Conservation (phyloP, 2,113 vertebrate genomes). For the Caranx melampygus region DNA sequence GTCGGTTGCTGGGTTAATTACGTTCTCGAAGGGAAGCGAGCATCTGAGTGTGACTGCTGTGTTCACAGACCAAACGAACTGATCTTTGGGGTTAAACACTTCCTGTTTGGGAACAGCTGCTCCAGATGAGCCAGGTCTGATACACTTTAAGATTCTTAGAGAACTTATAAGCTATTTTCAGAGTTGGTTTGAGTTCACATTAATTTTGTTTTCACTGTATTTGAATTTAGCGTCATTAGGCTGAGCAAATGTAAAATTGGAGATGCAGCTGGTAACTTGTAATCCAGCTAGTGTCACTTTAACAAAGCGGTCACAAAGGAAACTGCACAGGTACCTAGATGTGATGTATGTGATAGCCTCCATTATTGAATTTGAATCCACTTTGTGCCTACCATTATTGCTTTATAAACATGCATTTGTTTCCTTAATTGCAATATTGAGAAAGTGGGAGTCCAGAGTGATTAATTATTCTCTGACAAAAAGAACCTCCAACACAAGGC, state of each 20-base stretch:
- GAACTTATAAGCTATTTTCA: neutral
- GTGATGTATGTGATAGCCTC: constrained; percentile 46
- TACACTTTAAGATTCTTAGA: neutral
- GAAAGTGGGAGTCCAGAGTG: constrained; percentile 40
- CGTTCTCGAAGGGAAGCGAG: too few relatives aligned
- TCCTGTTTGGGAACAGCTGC: too few relatives aligned
- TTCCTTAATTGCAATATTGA: constrained; percentile 64
- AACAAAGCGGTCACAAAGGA: constrained; percentile 6
- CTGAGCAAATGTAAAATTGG: neutral
- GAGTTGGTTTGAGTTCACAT: neutral
- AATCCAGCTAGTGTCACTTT: constrained; percentile 6
- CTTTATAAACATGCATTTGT: constrained; percentile 61
- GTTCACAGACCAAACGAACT: too few relatives aligned
- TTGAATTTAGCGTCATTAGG: neutral
- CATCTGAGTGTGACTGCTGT: too few relatives aligned
- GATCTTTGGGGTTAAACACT: too few relatives aligned
- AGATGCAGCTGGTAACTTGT: neutral
- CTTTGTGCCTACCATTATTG: constrained; percentile 53
- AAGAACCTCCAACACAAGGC: constrained; percentile 12
- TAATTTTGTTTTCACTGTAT: neutral
- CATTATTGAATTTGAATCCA: constrained; percentile 56
- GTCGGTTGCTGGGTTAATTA: too few relatives aligned
- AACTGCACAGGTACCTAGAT: neutral
- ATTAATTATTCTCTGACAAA: constrained; percentile 55
- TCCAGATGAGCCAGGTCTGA: neutral